These are phyloP conservation scores for Carposina sasakii DNA, from an alignment of 1,140 invertebrate species.

Conservation along the genomic window DNA sequence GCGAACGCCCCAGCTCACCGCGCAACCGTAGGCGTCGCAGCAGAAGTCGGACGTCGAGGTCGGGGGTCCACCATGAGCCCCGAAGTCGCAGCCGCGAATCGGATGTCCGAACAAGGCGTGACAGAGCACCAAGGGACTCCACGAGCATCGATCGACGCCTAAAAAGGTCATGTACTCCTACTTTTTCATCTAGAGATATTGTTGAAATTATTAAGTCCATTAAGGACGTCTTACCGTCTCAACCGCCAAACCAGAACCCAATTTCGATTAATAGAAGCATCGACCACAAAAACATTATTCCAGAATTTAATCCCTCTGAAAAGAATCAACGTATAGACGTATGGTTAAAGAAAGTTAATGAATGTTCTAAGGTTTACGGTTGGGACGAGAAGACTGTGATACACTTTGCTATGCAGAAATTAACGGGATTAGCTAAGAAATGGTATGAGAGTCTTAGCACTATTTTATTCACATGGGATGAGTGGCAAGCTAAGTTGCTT, in stretches of 20 bases:
- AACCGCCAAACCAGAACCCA: constrained; percentile 3
- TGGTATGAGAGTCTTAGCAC: constrained; percentile 8
- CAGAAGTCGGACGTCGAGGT: no score
- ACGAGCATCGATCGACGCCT: no score
- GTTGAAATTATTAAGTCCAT: constrained; percentile 3
- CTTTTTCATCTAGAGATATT: constrained; percentile 8
- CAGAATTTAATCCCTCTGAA: constrained; percentile 8
- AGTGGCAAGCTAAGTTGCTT: constrained; percentile 3
- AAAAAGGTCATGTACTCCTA: constrained; percentile 12
- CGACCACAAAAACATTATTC: constrained; percentile 11
- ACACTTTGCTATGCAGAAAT: constrained; percentile 10
- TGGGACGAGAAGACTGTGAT: constrained; percentile 7
- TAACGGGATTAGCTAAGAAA: constrained; percentile 6
- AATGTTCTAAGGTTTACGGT: constrained; percentile 4
- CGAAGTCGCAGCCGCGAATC: no score
- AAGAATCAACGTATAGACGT: constrained; percentile 10
- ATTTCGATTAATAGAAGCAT: neutral
- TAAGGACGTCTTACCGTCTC: neutral
- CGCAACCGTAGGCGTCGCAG: no score
- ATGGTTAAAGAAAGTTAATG: constrained; percentile 12
- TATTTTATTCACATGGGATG: constrained; percentile 7
- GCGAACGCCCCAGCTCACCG: no score
- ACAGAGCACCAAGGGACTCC: no score
- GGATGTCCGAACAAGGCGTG: no score
- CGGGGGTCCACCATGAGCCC: no score